A percentile compares a stretch with the other conserved stretches of the same genome.
Evolutionary conservation across 2,888 invertebrate species (phyloP).

Genomic region (Melanargia galathea): DNA sequence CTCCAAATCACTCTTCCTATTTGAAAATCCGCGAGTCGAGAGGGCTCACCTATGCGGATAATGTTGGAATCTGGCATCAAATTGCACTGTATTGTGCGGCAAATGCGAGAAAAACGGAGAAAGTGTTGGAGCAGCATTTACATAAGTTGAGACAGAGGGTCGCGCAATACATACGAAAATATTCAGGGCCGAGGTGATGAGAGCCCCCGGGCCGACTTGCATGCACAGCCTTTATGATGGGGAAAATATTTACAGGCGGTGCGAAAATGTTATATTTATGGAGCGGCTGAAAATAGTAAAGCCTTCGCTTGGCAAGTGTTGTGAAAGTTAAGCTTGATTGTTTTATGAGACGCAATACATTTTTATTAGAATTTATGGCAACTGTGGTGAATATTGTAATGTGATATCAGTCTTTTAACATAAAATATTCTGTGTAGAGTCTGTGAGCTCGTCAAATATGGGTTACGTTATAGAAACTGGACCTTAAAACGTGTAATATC

Average conservation of each 20-base stretch:
- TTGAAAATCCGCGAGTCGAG: conserved; percentile 56
- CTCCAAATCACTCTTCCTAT: conserved; percentile 66
- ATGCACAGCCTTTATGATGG: conserved; percentile 73
- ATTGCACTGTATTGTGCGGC: conserved; percentile 77
- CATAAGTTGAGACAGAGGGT: conserved; percentile 81
- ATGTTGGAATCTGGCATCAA: conserved; percentile 72
- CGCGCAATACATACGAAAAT: conserved; percentile 70
- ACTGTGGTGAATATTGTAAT: conserved; percentile 18
- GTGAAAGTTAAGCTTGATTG: conserved; percentile 27
- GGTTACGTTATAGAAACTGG: neutral
- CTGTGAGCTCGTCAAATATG: neutral
- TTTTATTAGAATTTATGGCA: conserved; percentile 26
- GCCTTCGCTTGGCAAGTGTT: conserved; percentile 25
- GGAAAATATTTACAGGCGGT: conserved; percentile 75
- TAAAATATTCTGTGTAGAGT: neutral
- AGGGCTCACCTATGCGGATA: conserved; percentile 67
- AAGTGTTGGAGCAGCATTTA: conserved; percentile 79
- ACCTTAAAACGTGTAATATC: neutral
- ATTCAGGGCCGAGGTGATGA: conserved; percentile 79
- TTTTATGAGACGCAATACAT: conserved; percentile 25
- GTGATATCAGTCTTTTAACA: conserved; percentile 12
- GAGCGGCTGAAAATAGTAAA: conserved; percentile 53
- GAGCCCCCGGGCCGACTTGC: conserved; percentile 70
- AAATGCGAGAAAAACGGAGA: conserved; percentile 78
- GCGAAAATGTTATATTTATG: conserved; percentile 72